phyloP scores from a whole-genome alignment of 2,113 vertebrate genomes.

The Bufo bufo region DNA sequence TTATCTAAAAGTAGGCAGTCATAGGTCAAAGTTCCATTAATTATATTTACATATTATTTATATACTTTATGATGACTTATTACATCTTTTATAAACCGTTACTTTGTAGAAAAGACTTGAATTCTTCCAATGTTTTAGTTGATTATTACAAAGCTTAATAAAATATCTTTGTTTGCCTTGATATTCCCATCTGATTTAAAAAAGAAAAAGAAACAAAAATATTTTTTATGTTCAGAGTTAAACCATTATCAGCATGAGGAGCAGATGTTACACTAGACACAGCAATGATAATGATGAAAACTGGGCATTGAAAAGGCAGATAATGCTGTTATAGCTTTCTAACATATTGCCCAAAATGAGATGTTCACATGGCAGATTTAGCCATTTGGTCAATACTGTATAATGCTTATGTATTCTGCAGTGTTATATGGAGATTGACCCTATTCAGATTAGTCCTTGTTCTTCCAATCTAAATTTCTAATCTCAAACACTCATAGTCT shows the following conservation, averaged over 20 bases:
- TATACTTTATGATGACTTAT: background rate
- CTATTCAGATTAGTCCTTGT: background rate
- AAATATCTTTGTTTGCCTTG: background rate
- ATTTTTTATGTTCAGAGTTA: background rate
- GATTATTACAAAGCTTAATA: background rate
- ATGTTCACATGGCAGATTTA: background rate
- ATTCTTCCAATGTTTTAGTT: background rate
- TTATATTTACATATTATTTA: background rate
- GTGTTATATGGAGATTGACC: background rate
- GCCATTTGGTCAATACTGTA: background rate
- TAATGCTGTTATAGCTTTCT: background rate
- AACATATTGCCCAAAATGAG: background rate
- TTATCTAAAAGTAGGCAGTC: constrained; percentile 1
- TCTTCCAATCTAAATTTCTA: background rate
- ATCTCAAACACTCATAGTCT: background rate
- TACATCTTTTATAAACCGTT: background rate
- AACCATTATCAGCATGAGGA: background rate
- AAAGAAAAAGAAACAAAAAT: background rate
- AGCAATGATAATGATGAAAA: background rate
- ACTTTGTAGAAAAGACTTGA: background rate
- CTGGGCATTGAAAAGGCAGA: background rate
- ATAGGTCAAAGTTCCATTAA: background rate
- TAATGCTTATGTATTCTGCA: background rate
- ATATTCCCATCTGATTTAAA: background rate
- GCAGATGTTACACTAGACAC: background rate